Conservation (phyloP, 2,113 vertebrate genomes). For the Myrmecophaga tridactyla region DNA sequence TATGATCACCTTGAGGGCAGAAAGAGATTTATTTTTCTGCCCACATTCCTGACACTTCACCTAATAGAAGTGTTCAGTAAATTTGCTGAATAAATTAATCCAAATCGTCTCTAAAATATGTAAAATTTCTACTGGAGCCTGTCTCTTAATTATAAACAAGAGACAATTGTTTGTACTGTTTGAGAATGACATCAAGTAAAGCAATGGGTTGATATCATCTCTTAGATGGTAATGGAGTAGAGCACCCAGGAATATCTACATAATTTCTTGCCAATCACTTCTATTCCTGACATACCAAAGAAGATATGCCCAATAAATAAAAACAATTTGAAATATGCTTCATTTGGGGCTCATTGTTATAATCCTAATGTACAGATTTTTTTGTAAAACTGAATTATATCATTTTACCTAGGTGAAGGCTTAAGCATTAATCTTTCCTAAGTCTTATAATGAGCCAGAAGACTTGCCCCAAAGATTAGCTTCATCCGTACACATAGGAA, state of each 20-base stretch:
- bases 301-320: neutral
- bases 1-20: neutral
- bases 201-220: too few species aligned
- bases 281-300: neutral
- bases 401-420: neutral
- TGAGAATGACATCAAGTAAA: too few species aligned
- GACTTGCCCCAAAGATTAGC: neutral
- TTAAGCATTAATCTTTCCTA: neutral
- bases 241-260: too few species aligned
- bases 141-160: too few species aligned
- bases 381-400: neutral
- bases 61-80: neutral
- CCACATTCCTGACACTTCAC: neutral
- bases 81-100: too few species aligned
- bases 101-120: too few species aligned
- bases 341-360: neutral
- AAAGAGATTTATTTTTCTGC: neutral
- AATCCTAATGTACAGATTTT: neutral
- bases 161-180: too few species aligned
- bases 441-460: neutral
- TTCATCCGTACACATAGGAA: neutral
- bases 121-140: too few species aligned
- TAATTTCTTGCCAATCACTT: neutral
- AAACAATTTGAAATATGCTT: neutral
- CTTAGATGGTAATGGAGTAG: too few species aligned